Evolutionary conservation across 2,797 vertebrate species (phyloP), one percentile per base, ranked within the genome.

Genomic region (Helarctos malayanus): DNA sequence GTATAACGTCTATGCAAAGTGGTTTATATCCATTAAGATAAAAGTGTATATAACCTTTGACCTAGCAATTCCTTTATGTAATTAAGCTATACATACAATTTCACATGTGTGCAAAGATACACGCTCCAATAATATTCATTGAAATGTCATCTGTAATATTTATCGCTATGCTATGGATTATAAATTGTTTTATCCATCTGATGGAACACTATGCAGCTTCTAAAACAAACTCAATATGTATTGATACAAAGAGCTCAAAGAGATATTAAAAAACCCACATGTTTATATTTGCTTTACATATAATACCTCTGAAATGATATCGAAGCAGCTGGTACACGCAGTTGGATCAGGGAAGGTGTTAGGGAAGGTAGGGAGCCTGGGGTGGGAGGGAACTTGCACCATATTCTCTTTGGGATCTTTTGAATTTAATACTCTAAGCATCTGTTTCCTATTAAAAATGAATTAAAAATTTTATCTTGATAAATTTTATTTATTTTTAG

Each of bases 371-470:
- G 49, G 27, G 32, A 41, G 3, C 0, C 21, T 27, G 52, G 14
- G 14, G 21, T 71, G 15, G 16, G 7, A 94, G 68, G 29, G 16
- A n/a, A 61, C 87, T 90, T 94, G 65, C 1, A 76, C 8, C 18
- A 49, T 38, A 19, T 78, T 79, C 65, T 54, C 29, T 93, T 85
- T 56, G 52, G 18, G 18, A 56, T 1, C 16, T 88, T 95, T 83
- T 57, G 35, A 88, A 69, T 65, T 91, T 69, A 75, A 54, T 63
- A 73, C 0, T 82, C 19, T 79, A 32, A 79, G 10, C 18, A 83
- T 94, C 45, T 95, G 61, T 68, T 81, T 93, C 32, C 41, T 94
- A 45, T 69, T 93, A 4, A 52, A 95, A 91, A 83, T 85, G 45
- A 81, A 92, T 52, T 95, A 1, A 15, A 88, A 93, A 57, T 1